A percentile compares a stretch with the other conserved stretches of the same genome.
Evolutionary conservation across 2,113 vertebrate genomes (phyloP).

Genomic region (Pseudopodoces humilis): DNA sequence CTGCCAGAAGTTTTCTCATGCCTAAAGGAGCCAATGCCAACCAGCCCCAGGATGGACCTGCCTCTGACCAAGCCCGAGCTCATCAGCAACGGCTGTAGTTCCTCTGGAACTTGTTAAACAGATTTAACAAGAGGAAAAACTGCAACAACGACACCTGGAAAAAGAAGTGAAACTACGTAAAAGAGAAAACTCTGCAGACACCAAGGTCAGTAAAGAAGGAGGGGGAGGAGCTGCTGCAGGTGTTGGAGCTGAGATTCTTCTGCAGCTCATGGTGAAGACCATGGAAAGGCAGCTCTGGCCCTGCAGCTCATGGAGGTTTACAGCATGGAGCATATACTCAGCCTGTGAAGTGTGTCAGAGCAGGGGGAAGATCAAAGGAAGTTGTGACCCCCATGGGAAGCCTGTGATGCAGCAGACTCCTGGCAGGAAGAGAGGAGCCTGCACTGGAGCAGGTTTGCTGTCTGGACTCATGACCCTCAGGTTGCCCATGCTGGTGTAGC

Average conservation of each 20-base stretch:
- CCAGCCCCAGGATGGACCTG: neutral
- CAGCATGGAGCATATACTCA: neutral
- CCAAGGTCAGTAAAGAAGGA: neutral
- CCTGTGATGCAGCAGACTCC: neutral
- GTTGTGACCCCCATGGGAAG: neutral
- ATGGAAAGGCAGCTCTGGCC: neutral
- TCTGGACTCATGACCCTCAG: neutral
- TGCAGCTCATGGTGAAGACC: fast-evolving
- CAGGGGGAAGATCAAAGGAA: neutral
- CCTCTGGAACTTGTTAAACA: neutral
- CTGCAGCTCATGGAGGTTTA: neutral
- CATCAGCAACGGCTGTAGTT: fast-evolving
- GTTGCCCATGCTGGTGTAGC: neutral
- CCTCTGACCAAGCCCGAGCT: fast-evolving
- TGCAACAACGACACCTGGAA: neutral
- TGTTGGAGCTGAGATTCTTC: neutral
- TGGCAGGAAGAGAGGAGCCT: neutral
- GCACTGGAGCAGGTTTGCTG: neutral
- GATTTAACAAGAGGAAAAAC: neutral
- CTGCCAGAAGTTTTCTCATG: neutral
- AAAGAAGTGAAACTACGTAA: neutral
- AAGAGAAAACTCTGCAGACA: neutral
- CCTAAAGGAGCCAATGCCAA: neutral
- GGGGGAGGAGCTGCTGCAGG: neutral
- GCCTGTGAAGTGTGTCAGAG: neutral